Evolutionary conservation across 1,140 invertebrate species (phyloP), one percentile per base, ranked within the genome.

Genomic region (Onthophagus taurus): DNA sequence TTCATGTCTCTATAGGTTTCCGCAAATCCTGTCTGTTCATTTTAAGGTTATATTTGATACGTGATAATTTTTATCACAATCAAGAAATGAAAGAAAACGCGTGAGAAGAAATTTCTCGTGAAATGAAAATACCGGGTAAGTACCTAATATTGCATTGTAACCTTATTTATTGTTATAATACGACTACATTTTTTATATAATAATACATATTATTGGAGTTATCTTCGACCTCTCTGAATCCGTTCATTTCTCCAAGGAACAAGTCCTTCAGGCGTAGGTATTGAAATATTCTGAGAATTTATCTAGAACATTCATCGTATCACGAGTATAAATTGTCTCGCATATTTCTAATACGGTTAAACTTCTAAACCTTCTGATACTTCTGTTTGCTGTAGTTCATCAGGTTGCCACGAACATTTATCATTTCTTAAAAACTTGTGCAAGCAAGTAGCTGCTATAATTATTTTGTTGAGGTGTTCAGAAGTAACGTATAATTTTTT

Each of bases 391-490:
- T n/a, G n/a, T n/a, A n/a, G n/a, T n/a, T n/a, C n/a, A n/a, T n/a
- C n/a, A n/a, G n/a, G n/a, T n/a, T n/a, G n/a, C n/a, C n/a, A n/a
- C n/a, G n/a, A n/a, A n/a, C 18, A 37, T 8, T 26, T 26, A 37
- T 37, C 35, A 37, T 37, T 37, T 23, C 36, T 39, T 39, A 39
- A 20, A 24, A 39, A 39, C 20, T 39, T 39, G 18, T 39, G 36
- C 21, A 39, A 20, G 6, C 12, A 12, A 21, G 36, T 37, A 37
- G 12, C 12, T 17, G 36, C 18, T 16, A 20, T 3, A 23, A 23
- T 39, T 23, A 39, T 39, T 37, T 37, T 39, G 12, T 23, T 21
- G 12, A 39, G 2, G 12, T 39, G 17, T 23, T 39, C 36, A 9
- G 36, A 21, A 6, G 14, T n/a, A 3, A 39, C 17, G 18, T 39